Evolutionary conservation across 2,888 invertebrate species (phyloP).

Genomic region (Asteroscopus sphinx): DNA sequence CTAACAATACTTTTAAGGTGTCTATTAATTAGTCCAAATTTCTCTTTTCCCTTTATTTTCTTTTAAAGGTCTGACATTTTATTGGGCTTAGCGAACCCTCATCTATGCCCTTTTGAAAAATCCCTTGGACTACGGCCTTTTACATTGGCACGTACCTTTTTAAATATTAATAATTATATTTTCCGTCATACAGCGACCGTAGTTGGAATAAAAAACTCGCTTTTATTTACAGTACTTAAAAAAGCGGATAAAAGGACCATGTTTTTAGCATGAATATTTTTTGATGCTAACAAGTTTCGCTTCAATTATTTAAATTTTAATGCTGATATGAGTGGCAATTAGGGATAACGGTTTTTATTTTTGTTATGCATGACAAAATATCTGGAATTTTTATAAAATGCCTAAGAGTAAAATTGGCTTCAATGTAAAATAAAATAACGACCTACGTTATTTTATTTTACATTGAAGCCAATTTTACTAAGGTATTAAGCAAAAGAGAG

Average conservation of each 20-base stretch:
- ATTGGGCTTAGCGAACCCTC: conserved; percentile 30
- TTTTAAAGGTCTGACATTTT: conserved; percentile 42
- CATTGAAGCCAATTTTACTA: too few species aligned
- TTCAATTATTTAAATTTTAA: conserved; percentile 1
- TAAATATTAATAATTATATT: conserved; percentile 36
- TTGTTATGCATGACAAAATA: background rate
- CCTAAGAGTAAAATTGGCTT: too few species aligned
- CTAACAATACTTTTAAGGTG: conserved; percentile 54
- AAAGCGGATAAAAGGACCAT: conserved; percentile 7
- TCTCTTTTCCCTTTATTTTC: conserved; percentile 47
- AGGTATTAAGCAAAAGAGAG: too few species aligned
- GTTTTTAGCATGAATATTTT: background rate
- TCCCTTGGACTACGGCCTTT: conserved; percentile 4
- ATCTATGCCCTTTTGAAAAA: conserved; percentile 29
- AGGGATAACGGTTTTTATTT: background rate
- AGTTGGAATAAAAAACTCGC: conserved; percentile 6
- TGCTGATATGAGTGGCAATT: conserved; percentile 1
- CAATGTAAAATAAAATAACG: background rate
- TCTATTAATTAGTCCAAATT: conserved; percentile 57
- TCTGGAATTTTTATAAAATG: background rate
- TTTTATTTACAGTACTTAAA: background rate
- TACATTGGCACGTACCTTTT: conserved; percentile 31
- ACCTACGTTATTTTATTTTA: too few species aligned
- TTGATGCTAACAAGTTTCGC: background rate
- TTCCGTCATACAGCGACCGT: conserved; percentile 6